Evolutionary conservation across 2,888 invertebrate species (phyloP), one percentile per base, ranked within the genome.

Genomic region (Pristionchus fissidentatus): DNA sequence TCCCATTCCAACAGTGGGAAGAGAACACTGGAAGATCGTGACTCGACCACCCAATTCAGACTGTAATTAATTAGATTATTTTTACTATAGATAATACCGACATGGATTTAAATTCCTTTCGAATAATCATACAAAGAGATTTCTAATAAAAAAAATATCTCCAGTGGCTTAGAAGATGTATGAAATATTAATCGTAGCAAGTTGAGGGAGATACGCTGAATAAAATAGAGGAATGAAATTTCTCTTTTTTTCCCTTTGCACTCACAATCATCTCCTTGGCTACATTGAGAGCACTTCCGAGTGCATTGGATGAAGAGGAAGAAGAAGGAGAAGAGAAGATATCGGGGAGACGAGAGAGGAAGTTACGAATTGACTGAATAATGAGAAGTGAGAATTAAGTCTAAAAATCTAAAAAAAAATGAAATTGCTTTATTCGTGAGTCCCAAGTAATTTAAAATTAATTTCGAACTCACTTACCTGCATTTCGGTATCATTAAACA

Each of bases 231-330:
- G 35, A 55, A 43, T 26, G 60, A 29, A 43, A 60, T 19, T 1
- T 26, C 55, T n/a, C n/a, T n/a, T n/a, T n/a, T n/a, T n/a, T n/a
- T n/a, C n/a, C n/a, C n/a, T n/a, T n/a, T n/a, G n/a, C 88, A 38
- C 93, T 92, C 90, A 96, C 96, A 95, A 97, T 95, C 86, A 98
- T 94, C 93, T 97, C 97, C 92, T 95, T 96, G 0, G 96, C 97
- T 62, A 96, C 96, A 93, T 96, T 96, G 49, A 99, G 94, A 0
- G 97, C 98, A 5, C 98, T 95, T 1, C 98, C 98, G 22, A 99
- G 94, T 19, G 97, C 97, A 87, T 95, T 96, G 85, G 95, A 95
- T 1, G 96, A 96, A 66, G 94, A 94, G 83, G 93, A 84, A 7
- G 87, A 3, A 35, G 93, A 87, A 93, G 93, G 35, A 86, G 92